Base-by-base conservation (phyloP, 2,888 invertebrate genomes). In the Entomobrya proxima region DNA sequence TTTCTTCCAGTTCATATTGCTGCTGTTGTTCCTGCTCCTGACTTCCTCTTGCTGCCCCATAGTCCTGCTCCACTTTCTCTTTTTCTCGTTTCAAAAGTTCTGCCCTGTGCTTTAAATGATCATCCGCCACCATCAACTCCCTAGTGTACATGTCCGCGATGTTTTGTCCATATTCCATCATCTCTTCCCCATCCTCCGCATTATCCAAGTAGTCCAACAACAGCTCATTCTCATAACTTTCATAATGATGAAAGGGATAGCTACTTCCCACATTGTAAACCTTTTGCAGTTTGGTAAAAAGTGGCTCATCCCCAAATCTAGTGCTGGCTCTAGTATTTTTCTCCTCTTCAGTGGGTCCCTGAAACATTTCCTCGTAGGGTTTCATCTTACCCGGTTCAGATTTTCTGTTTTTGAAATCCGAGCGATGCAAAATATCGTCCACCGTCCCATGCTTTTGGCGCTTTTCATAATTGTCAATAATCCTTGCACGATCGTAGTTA, bases 401-500 rank as follows among this genome's bases (percentile, higher is more conserved):
- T 44, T 69, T 69, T 55, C 24, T 21, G 18, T 9, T 15, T 7
- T 27, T 50, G 18, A 13, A 3, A 40, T 64, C 78, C n/a, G 3
- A 11, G 2, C 27, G 13, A 4, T 47, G 18, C 30, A 64, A 50
- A n/a, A 85, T 52, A 15, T 85, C 85, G 9, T 85, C 78, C 0
- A 85, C 78, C 6, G 58, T 37, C 2, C 78, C n/a, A 7, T 61
- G 58, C 27, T 24, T 78, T 15, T 72, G 32, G 5, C 74, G 30
- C 32, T 85, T 72, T 11, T 30, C 50, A 18, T 35, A 78, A 3
- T 32, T n/a, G 1, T 32, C 15, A 5, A 85, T 50, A 11, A 85
- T 78, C 1, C 55, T n/a, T 27, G 44, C 55, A 18, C 50, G 44
- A 6, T 85, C 78, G 47, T 85, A 64, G 78, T 85, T 78, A 24